These are phyloP conservation scores for Anastatus disparis DNA, from an alignment of 1,140 invertebrate genomes.

Conservation along the genomic window DNA sequence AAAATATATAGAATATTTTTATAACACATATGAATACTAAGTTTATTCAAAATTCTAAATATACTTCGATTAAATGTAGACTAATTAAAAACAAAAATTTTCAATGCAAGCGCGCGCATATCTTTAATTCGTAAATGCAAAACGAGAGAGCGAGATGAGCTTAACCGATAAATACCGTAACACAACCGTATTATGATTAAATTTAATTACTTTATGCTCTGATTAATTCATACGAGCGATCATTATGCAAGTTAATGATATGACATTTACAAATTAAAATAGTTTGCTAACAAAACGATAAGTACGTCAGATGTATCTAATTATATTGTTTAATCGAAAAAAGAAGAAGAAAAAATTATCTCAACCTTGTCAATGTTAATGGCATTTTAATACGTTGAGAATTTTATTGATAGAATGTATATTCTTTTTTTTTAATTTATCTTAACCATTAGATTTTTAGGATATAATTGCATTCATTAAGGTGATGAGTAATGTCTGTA, in stretches of 20 bases:
- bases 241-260: background rate
- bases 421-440: too few species aligned
- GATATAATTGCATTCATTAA: background rate
- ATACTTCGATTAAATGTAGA: too few species aligned
- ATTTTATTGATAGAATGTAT: too few species aligned
- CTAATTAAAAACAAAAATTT: too few species aligned
- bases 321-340: background rate
- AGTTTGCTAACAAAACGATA: background rate
- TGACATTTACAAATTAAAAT: conserved; percentile 5
- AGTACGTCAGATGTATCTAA: background rate
- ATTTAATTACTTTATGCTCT: conserved; percentile 16
- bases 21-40: too few species aligned
- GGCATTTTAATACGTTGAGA: background rate
- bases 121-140: too few species aligned
- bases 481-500: too few species aligned
- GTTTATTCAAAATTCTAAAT: too few species aligned
- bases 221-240: background rate
- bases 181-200: background rate
- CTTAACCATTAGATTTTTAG: too few species aligned
- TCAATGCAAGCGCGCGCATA: too few species aligned
- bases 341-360: background rate
- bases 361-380: background rate
- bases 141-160: too few species aligned
- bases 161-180: background rate
- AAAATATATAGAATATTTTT: too few species aligned